phyloP scores from a whole-genome alignment of 2,797 vertebrate genomes.

The Borostomias antarcticus region DNA sequence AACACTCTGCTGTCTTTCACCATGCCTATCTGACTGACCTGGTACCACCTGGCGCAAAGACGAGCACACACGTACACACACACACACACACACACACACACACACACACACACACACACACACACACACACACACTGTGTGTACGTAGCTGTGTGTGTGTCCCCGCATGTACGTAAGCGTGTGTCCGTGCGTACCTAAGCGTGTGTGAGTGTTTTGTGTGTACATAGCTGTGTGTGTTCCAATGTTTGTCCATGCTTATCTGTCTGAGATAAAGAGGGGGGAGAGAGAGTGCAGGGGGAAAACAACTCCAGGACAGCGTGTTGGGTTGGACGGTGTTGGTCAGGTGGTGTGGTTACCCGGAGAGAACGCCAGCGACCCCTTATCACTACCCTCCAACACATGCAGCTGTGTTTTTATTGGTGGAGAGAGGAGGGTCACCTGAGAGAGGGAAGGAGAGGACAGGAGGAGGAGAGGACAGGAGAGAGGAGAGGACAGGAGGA shows the following conservation, averaged over 20 bases:
- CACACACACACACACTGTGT: background rate
- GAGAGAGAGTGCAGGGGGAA: background rate
- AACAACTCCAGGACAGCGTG: background rate
- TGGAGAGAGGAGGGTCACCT: constrained; percentile 3
- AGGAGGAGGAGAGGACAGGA: background rate
- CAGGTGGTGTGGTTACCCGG: background rate
- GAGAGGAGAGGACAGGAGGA: background rate
- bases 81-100: background rate
- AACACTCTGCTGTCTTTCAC: too few species aligned
- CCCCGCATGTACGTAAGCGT: too few species aligned
- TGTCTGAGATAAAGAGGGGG: background rate
- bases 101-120: too few species aligned
- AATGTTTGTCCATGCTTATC: constrained; percentile 14
- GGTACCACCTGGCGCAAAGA: background rate
- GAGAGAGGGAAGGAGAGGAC: background rate
- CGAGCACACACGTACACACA: too few species aligned
- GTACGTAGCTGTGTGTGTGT: too few species aligned
- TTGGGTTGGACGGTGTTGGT: background rate
- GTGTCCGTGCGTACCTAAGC: too few species aligned
- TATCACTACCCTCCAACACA: constrained; percentile 2
- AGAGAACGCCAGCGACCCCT: background rate
- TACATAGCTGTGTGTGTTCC: background rate
- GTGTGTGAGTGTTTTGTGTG: background rate
- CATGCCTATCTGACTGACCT: background rate
- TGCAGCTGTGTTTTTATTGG: constrained; percentile 13